Conservation (phyloP, 2,888 invertebrate species). For the Bedellia somnulentella region DNA sequence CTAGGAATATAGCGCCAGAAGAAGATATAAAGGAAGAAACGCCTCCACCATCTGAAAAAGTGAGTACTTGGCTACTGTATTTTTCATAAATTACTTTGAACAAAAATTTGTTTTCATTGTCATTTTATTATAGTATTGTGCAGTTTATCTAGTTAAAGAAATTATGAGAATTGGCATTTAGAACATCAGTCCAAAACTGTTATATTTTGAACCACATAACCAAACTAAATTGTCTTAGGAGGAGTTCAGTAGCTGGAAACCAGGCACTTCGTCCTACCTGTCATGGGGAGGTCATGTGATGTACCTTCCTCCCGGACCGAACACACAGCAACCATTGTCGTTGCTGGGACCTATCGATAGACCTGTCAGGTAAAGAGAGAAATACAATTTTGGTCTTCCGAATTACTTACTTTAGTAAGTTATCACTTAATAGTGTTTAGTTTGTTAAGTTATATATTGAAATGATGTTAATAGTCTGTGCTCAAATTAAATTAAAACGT, state of each 20-base stretch:
- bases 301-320: conserved; percentile 67
- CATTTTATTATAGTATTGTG: background rate
- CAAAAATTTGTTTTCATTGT: background rate
- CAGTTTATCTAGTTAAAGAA: too few species aligned
- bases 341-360: conserved; percentile 35
- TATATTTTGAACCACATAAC: too few species aligned
- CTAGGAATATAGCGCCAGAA: conserved; percentile 25
- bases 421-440: too few species aligned
- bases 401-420: too few species aligned
- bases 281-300: conserved; percentile 74
- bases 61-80: conserved; percentile 12
- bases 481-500: too few species aligned
- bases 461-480: too few species aligned
- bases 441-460: too few species aligned
- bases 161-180: too few species aligned
- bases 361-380: conserved; percentile 33
- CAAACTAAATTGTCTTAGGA: too few species aligned
- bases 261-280: conserved; percentile 46
- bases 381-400: too few species aligned
- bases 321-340: conserved; percentile 35
- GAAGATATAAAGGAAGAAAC: conserved; percentile 36
- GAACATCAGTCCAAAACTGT: too few species aligned
- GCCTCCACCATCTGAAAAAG: conserved; percentile 34
- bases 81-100: background rate
- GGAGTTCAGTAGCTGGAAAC: conserved; percentile 28